A percentile compares a stretch with the other conserved stretches of the same genome.
phyloP scores from a whole-genome alignment of 2,113 vertebrate genomes.

The Hippolais icterina region DNA sequence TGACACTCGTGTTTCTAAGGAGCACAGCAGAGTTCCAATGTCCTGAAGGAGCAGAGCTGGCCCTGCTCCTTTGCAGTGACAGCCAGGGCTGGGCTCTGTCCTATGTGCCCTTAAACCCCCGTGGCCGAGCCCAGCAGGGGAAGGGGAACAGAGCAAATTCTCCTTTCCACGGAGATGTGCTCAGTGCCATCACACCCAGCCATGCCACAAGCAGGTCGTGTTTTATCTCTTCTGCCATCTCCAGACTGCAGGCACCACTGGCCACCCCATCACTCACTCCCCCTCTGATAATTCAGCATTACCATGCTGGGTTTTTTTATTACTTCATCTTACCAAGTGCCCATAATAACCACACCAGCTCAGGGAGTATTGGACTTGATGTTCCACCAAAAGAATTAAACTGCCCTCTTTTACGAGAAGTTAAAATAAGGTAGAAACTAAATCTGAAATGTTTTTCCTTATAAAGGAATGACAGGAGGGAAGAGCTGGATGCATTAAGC shows the following conservation, averaged over 20 bases:
- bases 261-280: neutral
- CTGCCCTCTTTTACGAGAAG: neutral
- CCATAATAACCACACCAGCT: neutral
- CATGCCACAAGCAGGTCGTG: rapidly evolving
- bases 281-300: neutral
- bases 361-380: neutral
- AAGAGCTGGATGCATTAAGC: neutral
- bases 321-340: neutral
- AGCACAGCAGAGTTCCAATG: neutral
- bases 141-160: neutral
- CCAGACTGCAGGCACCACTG: neutral
- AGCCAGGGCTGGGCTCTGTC: neutral
- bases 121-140: neutral
- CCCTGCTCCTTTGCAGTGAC: neutral
- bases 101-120: neutral
- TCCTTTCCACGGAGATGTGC: rapidly evolving
- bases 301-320: rapidly evolving
- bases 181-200: neutral
- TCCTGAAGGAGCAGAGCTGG: neutral
- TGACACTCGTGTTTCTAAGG: neutral
- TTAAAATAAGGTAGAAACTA: constrained; percentile 35
- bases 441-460: constrained; percentile 29
- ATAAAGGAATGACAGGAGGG: constrained; percentile 27
- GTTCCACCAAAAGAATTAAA: neutral
- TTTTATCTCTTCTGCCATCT: rapidly evolving